A percentile compares a stretch with the other conserved stretches of the same genome.
Evolutionary conservation across 2,888 invertebrate species (phyloP).

Genomic region (Ophion costatus): DNA sequence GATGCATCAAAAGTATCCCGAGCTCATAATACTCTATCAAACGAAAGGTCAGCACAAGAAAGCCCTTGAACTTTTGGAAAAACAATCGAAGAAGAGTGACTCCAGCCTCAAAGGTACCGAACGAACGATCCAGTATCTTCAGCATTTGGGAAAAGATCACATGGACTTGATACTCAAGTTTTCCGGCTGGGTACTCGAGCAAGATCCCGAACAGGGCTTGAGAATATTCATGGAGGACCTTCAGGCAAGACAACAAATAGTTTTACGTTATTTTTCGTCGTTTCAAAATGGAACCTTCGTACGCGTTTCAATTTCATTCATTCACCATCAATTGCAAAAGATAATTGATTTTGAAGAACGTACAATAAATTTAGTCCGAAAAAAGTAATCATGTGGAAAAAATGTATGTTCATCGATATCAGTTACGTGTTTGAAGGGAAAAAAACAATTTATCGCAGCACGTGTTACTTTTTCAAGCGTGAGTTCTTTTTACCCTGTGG

Average conservation of each 20-base stretch:
- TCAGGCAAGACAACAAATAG: conserved; percentile 71
- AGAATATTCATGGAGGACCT: conserved; percentile 85
- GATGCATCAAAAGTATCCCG: conserved; percentile 94
- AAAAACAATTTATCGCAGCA: no score
- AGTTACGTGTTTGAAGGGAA: no score
- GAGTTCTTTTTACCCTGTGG: neutral
- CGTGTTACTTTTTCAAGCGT: neutral
- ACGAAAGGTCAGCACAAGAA: conserved; percentile 96
- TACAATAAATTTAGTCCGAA: no score
- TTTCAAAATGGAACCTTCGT: neutral
- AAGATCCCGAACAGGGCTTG: conserved; percentile 95
- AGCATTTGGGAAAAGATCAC: conserved; percentile 91
- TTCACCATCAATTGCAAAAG: no score
- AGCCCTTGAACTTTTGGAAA: conserved; percentile 94
- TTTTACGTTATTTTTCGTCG: neutral
- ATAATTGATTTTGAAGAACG: no score
- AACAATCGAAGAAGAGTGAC: conserved; percentile 90
- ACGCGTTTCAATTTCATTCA: no score
- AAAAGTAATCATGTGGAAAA: neutral
- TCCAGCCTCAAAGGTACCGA: conserved; percentile 92
- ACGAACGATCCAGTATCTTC: conserved; percentile 95
- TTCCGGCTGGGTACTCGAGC: conserved; percentile 95
- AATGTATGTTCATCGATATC: neutral
- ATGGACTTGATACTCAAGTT: conserved; percentile 96
- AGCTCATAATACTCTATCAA: conserved; percentile 97